phyloP scores from a whole-genome alignment of 53 echinoderm and acorn worm species.

The Echinometra lucunter region DNA sequence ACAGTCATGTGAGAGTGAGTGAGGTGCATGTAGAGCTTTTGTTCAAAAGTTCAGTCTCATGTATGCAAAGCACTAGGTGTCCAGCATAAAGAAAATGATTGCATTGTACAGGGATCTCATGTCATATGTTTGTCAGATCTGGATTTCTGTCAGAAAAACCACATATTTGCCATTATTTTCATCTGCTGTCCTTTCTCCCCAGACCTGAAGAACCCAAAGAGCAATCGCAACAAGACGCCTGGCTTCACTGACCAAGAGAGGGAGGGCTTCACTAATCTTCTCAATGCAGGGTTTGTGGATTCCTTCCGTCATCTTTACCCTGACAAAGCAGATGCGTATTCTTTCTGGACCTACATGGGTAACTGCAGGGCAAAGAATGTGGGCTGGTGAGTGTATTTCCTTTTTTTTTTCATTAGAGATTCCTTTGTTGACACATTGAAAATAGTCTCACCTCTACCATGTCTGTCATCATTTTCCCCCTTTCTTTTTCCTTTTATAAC shows the following conservation, averaged over 20 bases:
- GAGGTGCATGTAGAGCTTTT: no score
- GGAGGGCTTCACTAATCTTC: conserved; percentile 81
- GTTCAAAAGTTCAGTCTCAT: no score
- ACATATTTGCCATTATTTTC: background rate
- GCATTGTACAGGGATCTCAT: no score
- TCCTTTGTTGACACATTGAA: no score
- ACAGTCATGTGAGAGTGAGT: no score
- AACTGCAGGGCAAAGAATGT: conserved; percentile 93
- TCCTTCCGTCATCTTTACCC: conserved; percentile 93
- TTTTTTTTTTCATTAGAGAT: background rate
- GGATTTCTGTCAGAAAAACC: background rate
- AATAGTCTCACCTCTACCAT: no score
- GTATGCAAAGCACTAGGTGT: no score
- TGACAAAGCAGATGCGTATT: conserved; percentile 80
- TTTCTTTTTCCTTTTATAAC: no score
- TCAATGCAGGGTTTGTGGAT: conserved; percentile 88
- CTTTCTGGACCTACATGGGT: conserved; percentile 99
- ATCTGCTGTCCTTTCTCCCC: background rate
- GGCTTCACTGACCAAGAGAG: conserved; percentile 93
- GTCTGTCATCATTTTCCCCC: no score
- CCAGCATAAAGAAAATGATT: no score
- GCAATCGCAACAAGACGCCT: conserved; percentile 94
- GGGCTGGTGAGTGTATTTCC: conserved; percentile 79
- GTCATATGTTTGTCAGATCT: no score
- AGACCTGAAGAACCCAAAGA: conserved; percentile 98